Evolutionary conservation across 2,888 invertebrate genomes (phyloP).

Genomic region (Ctenicera cuprea): DNA sequence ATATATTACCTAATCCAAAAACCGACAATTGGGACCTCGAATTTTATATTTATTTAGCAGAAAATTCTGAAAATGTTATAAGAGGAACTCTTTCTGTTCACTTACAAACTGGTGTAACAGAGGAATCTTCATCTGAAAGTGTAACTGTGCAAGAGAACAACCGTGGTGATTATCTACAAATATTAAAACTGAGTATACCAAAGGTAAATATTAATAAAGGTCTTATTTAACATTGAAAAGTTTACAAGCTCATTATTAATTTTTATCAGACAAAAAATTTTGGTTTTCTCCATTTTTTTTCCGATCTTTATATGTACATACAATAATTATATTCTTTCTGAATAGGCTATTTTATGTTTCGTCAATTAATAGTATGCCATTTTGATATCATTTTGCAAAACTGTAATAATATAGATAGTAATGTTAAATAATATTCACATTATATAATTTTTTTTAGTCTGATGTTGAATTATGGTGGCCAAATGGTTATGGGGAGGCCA

Average conservation of each 20-base stretch:
- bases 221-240: no score
- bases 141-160: slow-evolving; percentile 53
- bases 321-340: no score
- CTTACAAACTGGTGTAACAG: slow-evolving; percentile 55
- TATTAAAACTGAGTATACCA: slow-evolving; percentile 45
- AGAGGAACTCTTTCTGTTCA: slow-evolving; percentile 57
- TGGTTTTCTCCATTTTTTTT: no score
- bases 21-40: slow-evolving; percentile 71
- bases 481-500: slow-evolving; percentile 90
- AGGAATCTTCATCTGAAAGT: slow-evolving; percentile 49
- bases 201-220: no score
- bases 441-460: slow-evolving; percentile 70
- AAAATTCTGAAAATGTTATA: slow-evolving; percentile 54
- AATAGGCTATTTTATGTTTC: no score
- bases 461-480: slow-evolving; percentile 92
- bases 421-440: no score
- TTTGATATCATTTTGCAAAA: no score
- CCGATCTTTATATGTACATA: no score
- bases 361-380: no score
- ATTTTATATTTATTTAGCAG: slow-evolving; percentile 70
- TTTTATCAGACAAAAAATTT: no score
- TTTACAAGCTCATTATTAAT: no score
- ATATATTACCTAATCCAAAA: slow-evolving; percentile 49
- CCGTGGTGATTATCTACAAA: slow-evolving; percentile 66
- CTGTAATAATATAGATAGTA: no score